phyloP scores from a whole-genome alignment of 2,113 vertebrate species.

The Seriola quinqueradiata region DNA sequence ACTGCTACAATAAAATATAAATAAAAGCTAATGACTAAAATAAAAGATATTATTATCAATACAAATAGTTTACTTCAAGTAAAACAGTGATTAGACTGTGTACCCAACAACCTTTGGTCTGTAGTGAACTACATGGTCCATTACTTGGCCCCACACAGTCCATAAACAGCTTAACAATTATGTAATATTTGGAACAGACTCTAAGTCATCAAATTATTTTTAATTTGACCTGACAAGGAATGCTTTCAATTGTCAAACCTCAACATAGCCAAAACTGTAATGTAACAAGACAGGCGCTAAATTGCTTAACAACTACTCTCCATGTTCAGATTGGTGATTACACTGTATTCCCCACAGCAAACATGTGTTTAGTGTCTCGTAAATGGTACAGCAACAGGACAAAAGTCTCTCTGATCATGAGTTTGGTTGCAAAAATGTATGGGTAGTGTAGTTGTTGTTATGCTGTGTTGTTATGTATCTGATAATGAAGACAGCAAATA shows the following conservation, averaged over 20 bases:
- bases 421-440: neutral
- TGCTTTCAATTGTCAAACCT: constrained; percentile 3
- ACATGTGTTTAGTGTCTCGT: constrained; percentile 14
- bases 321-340: constrained; percentile 9
- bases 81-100: neutral
- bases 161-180: constrained; percentile 2
- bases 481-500: constrained; percentile 1
- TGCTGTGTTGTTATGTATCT: neutral
- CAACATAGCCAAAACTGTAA: constrained; percentile 9
- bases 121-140: neutral
- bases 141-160: constrained; percentile 3
- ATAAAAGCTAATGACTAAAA: constrained; percentile 12
- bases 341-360: constrained; percentile 7
- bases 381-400: neutral
- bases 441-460: neutral
- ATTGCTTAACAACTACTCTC: constrained; percentile 29
- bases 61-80: neutral
- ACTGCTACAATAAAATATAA: neutral
- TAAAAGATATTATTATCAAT: constrained; percentile 18
- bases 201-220: neutral
- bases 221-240: constrained; percentile 18
- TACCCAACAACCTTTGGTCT: neutral
- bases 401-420: neutral
- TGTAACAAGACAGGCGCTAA: neutral
- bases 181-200: constrained; percentile 4